Conservation (phyloP, 2,113 vertebrate species). For the Rhipidura dahli region DNA sequence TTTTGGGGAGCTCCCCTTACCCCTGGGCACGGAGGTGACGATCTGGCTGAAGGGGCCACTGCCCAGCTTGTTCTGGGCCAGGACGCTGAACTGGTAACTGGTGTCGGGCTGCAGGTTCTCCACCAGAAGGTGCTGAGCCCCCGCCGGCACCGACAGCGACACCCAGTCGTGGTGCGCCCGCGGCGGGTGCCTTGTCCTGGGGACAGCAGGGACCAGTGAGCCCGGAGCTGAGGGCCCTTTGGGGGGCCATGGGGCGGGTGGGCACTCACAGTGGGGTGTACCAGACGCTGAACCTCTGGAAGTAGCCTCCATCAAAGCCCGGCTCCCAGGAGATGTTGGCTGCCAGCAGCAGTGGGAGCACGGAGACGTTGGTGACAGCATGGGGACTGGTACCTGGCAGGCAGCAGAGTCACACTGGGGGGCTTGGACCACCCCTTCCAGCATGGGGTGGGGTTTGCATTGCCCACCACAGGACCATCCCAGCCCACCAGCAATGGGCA, state of each 20-base stretch:
- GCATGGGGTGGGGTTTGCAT: neutral
- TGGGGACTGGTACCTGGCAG: constrained; percentile 91
- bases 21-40: constrained; percentile 80
- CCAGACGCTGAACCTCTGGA: constrained; percentile 95
- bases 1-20: constrained; percentile 65
- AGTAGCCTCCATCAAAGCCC: constrained; percentile 92
- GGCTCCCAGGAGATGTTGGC: constrained; percentile 92
- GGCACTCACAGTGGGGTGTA: constrained; percentile 78
- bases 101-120: constrained; percentile 81
- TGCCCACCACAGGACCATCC: neutral
- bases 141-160: constrained; percentile 82
- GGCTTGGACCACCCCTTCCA: neutral
- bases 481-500: neutral
- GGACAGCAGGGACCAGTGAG: neutral
- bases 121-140: constrained; percentile 82
- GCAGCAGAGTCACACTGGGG: neutral
- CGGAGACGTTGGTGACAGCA: constrained; percentile 76
- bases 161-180: constrained; percentile 90
- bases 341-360: constrained; percentile 78
- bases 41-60: constrained; percentile 97
- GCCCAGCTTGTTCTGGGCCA: constrained; percentile 94
- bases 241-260: fast-evolving
- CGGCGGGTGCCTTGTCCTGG: constrained; percentile 82
- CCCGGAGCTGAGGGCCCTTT: fast-evolving
- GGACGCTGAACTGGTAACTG: constrained; percentile 91